Conservation (phyloP, 2,797 vertebrate genomes). For the Ibycter americanus region DNA sequence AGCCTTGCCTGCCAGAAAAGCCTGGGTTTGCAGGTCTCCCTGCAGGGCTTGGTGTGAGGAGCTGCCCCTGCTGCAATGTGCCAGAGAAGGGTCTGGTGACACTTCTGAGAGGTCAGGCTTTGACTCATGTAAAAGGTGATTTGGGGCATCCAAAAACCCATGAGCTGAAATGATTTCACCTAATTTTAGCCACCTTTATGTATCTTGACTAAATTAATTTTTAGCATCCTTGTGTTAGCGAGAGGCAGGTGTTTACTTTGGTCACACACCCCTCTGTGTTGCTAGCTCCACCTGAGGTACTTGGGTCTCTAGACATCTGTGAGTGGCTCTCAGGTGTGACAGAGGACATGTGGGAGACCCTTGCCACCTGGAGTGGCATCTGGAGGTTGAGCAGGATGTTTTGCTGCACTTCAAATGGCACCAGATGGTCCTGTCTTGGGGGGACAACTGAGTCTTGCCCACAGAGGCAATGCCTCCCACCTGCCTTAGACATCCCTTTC, state of each 20-base stretch:
- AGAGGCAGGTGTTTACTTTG: background rate
- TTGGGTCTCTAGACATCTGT: background rate
- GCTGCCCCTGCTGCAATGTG: background rate
- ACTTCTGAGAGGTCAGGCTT: background rate
- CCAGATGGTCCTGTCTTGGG: background rate
- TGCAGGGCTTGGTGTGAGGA: accelerated
- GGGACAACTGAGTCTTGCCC: background rate
- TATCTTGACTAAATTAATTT: background rate
- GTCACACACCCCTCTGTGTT: accelerated
- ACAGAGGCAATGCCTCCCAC: background rate
- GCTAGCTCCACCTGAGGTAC: background rate
- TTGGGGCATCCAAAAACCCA: background rate
- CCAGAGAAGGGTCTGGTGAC: background rate
- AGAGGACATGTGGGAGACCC: background rate
- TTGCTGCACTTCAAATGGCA: background rate
- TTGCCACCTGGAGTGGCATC: background rate
- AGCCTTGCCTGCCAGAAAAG: background rate
- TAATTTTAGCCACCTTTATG: background rate
- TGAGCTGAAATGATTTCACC: background rate
- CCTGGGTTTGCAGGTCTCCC: background rate
- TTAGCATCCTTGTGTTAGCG: background rate
- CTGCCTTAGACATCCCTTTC: background rate
- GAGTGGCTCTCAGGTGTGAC: background rate
- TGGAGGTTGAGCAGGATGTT: background rate
- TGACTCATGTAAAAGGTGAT: background rate